Evolutionary conservation across 2,888 invertebrate species (phyloP).

Genomic region (Camponotus fellah): DNA sequence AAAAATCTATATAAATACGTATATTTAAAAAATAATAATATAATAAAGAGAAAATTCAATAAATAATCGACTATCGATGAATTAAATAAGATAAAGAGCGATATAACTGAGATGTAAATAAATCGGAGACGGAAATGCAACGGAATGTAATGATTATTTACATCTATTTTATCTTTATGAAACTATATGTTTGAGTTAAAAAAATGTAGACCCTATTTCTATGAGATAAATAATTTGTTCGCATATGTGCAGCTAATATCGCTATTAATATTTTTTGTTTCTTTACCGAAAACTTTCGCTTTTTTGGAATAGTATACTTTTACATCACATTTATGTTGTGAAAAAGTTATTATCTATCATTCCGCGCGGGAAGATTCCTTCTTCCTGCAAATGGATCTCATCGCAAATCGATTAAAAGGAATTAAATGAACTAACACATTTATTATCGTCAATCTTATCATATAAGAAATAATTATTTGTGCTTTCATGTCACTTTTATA

Average conservation of each 20-base stretch:
- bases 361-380: not conserved
- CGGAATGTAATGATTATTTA: not conserved
- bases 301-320: not conserved
- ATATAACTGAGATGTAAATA: no score
- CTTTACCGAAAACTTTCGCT: not conserved
- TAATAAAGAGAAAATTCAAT: not conserved
- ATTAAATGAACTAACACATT: constrained; percentile 29
- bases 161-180: not conserved
- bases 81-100: no score
- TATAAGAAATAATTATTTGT: constrained; percentile 15
- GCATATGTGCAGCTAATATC: not conserved
- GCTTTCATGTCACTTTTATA: constrained; percentile 29
- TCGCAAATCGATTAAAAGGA: not conserved
- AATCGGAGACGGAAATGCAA: not conserved
- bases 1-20: no score
- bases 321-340: not conserved
- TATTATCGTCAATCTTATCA: constrained; percentile 22
- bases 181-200: not conserved
- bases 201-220: not conserved
- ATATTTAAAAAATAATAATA: not conserved
- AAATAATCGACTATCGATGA: not conserved
- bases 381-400: not conserved
- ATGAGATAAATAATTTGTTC: not conserved
- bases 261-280: not conserved
- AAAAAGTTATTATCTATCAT: constrained; percentile 42